phyloP scores from a whole-genome alignment of 2,888 invertebrate genomes.

The Polydrusus pterygomalis region DNA sequence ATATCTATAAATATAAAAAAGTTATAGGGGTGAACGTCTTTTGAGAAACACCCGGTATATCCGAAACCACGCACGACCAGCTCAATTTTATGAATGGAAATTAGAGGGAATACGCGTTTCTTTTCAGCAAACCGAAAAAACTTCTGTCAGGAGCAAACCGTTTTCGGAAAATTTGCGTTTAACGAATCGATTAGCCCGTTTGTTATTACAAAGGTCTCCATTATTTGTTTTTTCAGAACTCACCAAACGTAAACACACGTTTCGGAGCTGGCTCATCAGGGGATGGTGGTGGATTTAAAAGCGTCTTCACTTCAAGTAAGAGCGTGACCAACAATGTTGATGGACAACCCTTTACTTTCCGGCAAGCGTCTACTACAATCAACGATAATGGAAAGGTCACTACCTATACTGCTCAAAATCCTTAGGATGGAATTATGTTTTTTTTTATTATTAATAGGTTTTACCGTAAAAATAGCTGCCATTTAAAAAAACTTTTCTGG shows the following conservation, averaged over 20 bases:
- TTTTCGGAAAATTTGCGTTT: no score
- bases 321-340: conserved; percentile 76
- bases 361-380: conserved; percentile 79
- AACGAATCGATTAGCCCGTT: no score
- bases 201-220: no score
- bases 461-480: neutral
- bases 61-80: no score
- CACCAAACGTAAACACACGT: conserved; percentile 73
- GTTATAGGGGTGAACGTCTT: no score
- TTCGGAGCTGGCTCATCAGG: conserved; percentile 64
- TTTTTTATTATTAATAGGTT: neutral
- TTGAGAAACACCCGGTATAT: no score
- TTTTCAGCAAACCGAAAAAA: no score
- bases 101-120: no score
- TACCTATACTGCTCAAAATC: conserved; percentile 75
- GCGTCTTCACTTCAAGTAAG: conserved; percentile 80
- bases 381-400: conserved; percentile 85
- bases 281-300: conserved; percentile 67
- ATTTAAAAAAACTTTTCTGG: neutral
- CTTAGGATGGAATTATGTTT: conserved; percentile 59
- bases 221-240: conserved; percentile 68
- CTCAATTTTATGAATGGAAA: no score
- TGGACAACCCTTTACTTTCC: conserved; percentile 75
- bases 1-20: no score
- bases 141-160: no score